Evolutionary conservation across 2,888 invertebrate species (phyloP), one percentile per base, ranked within the genome.

Genomic region (Microctonus hyperodae): DNA sequence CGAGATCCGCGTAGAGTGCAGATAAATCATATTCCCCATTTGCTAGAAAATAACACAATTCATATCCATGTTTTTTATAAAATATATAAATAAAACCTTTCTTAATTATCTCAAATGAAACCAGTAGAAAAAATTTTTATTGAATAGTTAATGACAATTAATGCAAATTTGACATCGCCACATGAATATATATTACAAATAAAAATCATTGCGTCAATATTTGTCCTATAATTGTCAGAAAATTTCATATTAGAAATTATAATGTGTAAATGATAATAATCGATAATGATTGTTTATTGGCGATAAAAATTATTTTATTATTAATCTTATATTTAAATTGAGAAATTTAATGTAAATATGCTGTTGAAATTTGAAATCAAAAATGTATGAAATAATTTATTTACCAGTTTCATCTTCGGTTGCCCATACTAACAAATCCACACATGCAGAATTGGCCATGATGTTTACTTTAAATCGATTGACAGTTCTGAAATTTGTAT

Each of bases 391-490:
- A 67, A 31, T 7, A 22, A 48, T 67, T 35, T 22, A 68, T 83
- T 86, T 84, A 96, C 97, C 96, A 80, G 95, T 94, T 87, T 98
- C 98, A 83, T 98, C 98, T 0, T 94, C 93, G 73, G 97, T 96
- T 0, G 98, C 97, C 98, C 98, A 99, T 33, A 98, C 97, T 1
- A 99, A 88, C 7, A 99, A 87, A 84, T 99, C 98, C 0, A 99
- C 96, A 80, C 98, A 98, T 0, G 97, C 97, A 0, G 98, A 96
- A 85, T 97, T 97, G 0, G 97, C 96, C 91, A 96, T 95, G 0
- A 98, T 96, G 79, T 96, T 96, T 40, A 97, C 91, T 86, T 96
- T 95, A 82, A 95, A 96, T 82, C 94, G 93, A 84, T 96, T 95
- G 2, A 96, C 92, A 0, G 92, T 90, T 1, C 91, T 90, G 77